Conservation (phyloP, 1,140 invertebrate genomes). For the Euglossa dilemma region DNA sequence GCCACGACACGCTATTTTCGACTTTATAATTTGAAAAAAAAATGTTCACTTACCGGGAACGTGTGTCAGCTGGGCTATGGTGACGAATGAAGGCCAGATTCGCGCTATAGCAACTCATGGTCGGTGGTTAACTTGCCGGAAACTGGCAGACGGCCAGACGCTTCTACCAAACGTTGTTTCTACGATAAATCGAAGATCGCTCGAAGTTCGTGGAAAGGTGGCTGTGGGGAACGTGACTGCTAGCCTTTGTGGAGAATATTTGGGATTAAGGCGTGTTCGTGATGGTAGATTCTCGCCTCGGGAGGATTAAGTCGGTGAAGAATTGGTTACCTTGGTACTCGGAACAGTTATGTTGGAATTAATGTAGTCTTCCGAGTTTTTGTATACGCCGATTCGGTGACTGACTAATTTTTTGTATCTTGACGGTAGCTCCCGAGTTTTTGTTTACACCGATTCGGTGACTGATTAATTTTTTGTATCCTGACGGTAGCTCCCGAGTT, state of each 20-base stretch:
- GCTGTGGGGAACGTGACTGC: background rate
- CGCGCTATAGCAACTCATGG: constrained; percentile 37
- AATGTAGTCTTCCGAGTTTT: too few relatives aligned
- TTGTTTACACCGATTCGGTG: too few relatives aligned
- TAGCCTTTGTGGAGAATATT: background rate
- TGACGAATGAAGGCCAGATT: constrained; percentile 19
- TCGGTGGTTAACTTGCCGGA: constrained; percentile 41
- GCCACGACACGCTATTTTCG: too few relatives aligned
- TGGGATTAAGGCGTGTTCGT: background rate
- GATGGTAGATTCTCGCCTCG: background rate
- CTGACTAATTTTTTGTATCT: too few relatives aligned
- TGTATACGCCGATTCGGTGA: too few relatives aligned
- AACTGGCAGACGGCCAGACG: constrained; percentile 15
- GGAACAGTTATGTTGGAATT: background rate
- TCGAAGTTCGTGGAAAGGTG: background rate
- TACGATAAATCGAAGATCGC: constrained; percentile 17
- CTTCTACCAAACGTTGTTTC: background rate
- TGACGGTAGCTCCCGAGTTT: too few relatives aligned
- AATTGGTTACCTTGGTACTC: background rate
- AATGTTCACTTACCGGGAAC: background rate
- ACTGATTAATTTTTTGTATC: too few relatives aligned
- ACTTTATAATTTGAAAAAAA: too few relatives aligned
- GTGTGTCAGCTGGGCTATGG: background rate
- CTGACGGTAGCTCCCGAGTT: too few relatives aligned
- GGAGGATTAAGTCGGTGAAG: background rate